These are phyloP conservation scores for Balearica regulorum DNA, from an alignment of 2,797 vertebrate genomes.

Conservation along the genomic window DNA sequence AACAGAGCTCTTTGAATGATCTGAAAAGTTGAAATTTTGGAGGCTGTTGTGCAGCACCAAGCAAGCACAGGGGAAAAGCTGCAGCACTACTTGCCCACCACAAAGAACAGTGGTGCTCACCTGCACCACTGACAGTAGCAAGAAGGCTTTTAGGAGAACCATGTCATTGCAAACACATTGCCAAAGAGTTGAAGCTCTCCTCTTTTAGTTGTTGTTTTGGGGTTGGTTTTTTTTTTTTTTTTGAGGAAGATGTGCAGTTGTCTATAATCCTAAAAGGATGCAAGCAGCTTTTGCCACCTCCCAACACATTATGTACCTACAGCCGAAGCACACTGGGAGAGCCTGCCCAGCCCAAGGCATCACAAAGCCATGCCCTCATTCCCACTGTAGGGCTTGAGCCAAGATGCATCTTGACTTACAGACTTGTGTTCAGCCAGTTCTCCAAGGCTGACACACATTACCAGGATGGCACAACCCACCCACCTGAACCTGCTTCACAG, in stretches of 20 bases:
- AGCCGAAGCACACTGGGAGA: background rate
- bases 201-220: too few relatives aligned
- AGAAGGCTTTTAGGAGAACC: background rate
- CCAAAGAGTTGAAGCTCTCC: background rate
- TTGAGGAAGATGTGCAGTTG: background rate
- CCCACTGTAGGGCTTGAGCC: background rate
- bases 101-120: background rate
- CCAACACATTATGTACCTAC: accelerated
- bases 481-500: background rate
- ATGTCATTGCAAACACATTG: background rate
- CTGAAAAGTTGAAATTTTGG: background rate
- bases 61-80: background rate
- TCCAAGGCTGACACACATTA: background rate
- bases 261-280: background rate
- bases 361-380: background rate
- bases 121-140: background rate
- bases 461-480: background rate
- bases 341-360: background rate
- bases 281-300: background rate
- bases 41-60: background rate
- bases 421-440: background rate
- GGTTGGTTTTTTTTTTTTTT: too few relatives aligned
- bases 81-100: background rate
- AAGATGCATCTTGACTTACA: background rate
- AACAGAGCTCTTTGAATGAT: background rate